These are phyloP conservation scores for Myotis myotis DNA, from an alignment of 2,797 vertebrate species.

Conservation along the genomic window DNA sequence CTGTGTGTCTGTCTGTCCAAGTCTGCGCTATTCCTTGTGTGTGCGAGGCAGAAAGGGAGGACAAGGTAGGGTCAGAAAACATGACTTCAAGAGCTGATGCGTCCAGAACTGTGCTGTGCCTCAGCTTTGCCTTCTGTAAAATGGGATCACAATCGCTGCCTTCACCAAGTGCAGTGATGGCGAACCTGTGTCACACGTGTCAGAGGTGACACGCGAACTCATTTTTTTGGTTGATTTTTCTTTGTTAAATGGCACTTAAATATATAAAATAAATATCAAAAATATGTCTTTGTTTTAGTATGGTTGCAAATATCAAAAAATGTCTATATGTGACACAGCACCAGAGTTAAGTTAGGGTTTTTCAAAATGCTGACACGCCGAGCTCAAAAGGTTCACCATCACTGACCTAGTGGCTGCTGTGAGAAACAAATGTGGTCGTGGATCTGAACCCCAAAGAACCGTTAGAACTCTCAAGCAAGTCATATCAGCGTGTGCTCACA, in stretches of 20 bases:
- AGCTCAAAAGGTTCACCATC: too few relatives aligned
- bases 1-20: background rate
- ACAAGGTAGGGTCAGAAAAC: background rate
- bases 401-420: rapidly evolving
- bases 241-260: too few relatives aligned
- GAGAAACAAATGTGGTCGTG: rapidly evolving
- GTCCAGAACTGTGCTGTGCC: background rate
- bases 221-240: too few relatives aligned
- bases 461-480: rapidly evolving
- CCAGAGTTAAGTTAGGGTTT: too few relatives aligned
- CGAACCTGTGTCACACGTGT: too few relatives aligned
- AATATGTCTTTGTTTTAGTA: too few relatives aligned
- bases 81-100: background rate
- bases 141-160: background rate
- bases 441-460: background rate
- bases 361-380: too few relatives aligned
- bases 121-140: background rate
- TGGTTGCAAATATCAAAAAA: too few relatives aligned
- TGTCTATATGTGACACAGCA: too few relatives aligned
- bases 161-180: background rate
- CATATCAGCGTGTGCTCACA: rapidly evolving
- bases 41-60: background rate
- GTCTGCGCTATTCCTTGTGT: background rate
- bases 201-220: too few relatives aligned
- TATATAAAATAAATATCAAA: too few relatives aligned